Evolutionary conservation across 2,797 vertebrate genomes (phyloP), one percentile per base, ranked within the genome.

Genomic region (Staurois parvus): DNA sequence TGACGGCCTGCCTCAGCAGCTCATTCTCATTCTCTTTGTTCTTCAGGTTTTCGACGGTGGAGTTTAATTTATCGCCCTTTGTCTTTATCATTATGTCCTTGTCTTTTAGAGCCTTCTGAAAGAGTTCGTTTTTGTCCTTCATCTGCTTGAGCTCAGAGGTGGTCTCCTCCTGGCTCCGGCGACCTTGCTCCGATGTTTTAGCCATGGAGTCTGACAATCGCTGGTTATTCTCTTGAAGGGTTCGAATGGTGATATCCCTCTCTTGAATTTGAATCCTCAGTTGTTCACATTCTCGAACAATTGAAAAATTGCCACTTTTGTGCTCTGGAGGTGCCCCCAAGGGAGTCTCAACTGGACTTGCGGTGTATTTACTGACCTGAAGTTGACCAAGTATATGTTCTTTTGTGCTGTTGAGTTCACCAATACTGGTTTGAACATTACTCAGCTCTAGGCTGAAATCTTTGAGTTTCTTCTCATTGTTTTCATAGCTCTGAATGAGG

Each of bases 51-150:
- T 99, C 98, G 59, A 93, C 96, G 76, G 97, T 92, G 6, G 96
- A 95, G 79, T 89, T 87, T n/a, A 99, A 92, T 56, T 99, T 96
- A 89, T 99, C 98, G 8, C 97, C 96, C 93, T 97, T 98, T 86
- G 94, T 95, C 93, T 99, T 99, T 92, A 99, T 99, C 79, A 99
- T 91, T 82, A 99, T 92, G 90, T 99, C 98, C 90, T 99, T 99
- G 89, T 99, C 98, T 88, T 94, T 94, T 74, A 97, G 94, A 0
- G 96, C 96, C 48, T 95, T 96, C 88, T 98, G 97, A 28, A 99
- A 89, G 2, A 94, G 85, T 5, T 97, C 97, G 1, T 95, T 92
- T 78, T 93, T 95, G 75, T 96, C 96, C 86, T 89, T 93, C 0
- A 95, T 88, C 77, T 94, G 93, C 76, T 88, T 93, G 42, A 96